phyloP scores from a whole-genome alignment of 2,113 vertebrate species.

The Copsychus sechellarum region DNA sequence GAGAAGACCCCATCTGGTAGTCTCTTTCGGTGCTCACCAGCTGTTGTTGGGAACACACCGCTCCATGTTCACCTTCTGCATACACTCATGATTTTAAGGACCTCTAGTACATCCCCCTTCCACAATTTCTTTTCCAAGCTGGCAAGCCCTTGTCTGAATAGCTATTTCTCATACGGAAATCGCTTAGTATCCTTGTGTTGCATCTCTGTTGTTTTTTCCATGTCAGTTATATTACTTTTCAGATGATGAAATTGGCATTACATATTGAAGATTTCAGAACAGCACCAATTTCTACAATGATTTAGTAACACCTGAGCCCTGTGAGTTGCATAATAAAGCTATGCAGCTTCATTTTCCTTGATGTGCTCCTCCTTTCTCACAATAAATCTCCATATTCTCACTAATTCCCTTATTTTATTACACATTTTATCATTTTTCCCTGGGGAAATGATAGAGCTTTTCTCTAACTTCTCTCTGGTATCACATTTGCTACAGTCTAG shows the following conservation, averaged over 20 bases:
- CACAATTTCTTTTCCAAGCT: not conserved
- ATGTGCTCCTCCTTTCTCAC: not conserved
- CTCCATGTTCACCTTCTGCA: not conserved
- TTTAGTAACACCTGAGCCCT: not conserved
- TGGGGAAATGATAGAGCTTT: not conserved
- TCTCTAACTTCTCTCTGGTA: not conserved
- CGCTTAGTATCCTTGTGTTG: not conserved
- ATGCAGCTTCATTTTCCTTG: not conserved
- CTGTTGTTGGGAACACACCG: accelerated
- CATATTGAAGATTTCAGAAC: not conserved
- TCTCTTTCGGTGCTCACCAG: not conserved
- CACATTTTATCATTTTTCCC: not conserved
- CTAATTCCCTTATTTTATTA: not conserved
- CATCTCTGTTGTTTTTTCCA: not conserved
- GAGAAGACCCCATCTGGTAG: not conserved
- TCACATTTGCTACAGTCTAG: not conserved
- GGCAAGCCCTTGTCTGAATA: not conserved
- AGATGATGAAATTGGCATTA: not conserved
- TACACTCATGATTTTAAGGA: not conserved
- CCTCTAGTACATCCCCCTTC: not conserved
- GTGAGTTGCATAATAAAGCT: not conserved
- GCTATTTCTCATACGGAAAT: not conserved
- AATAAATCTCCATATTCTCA: not conserved
- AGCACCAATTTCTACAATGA: not conserved
- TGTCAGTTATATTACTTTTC: not conserved